A percentile compares a stretch with the other conserved stretches of the same genome.
Conservation (phyloP, 2,797 vertebrate genomes). For the Sebastes kiyomatsui region DNA sequence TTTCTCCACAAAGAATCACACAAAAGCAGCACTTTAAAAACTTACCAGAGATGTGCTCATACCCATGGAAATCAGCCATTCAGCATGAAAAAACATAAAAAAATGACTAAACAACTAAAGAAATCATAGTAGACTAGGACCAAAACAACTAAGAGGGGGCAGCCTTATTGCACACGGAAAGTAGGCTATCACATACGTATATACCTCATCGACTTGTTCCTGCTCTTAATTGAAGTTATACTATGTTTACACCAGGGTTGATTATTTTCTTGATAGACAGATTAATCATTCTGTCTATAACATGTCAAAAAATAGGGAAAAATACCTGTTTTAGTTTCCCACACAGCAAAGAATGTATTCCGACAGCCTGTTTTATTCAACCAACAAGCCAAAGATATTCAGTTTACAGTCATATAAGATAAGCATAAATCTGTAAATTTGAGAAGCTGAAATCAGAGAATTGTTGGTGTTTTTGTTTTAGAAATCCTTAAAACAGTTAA, state of each 20-base stretch:
- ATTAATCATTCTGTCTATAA: neutral
- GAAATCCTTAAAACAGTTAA: neutral
- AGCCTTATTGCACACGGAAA: neutral
- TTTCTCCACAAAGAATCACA: no score
- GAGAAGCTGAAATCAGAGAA: neutral
- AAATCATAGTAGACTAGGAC: no score
- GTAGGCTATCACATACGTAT: neutral
- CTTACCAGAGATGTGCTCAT: no score
- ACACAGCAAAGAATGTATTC: neutral
- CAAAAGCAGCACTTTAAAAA: no score
- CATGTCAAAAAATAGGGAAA: neutral
- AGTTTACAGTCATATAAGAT: neutral
- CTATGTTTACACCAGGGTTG: neutral
- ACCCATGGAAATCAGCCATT: no score
- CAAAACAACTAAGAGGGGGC: no score
- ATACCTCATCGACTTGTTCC: neutral
- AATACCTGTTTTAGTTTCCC: neutral
- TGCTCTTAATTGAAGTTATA: neutral
- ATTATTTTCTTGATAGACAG: neutral
- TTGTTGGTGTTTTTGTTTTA: neutral
- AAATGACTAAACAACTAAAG: no score
- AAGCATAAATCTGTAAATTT: neutral
- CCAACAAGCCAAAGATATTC: neutral
- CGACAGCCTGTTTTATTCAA: neutral
- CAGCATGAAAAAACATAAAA: fast-evolving